Evolutionary conservation across 2,113 vertebrate genomes (phyloP).

Genomic region (Pseudopipra pipra): DNA sequence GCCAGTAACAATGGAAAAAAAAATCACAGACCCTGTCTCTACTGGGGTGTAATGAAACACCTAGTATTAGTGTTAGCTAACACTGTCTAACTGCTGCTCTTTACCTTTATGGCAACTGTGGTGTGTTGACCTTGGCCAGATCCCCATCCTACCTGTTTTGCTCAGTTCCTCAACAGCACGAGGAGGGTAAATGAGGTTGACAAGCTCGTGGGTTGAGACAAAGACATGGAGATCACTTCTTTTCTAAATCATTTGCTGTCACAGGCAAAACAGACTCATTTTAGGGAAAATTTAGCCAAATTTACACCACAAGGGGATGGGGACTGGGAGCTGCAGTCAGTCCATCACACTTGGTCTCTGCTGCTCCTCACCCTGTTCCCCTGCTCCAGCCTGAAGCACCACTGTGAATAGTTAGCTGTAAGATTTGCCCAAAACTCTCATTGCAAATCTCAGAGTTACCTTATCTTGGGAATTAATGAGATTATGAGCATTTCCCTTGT

Average conservation of each 20-base stretch:
- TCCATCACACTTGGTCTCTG: not conserved
- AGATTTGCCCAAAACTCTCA: not conserved
- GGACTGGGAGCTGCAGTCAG: fast-evolving
- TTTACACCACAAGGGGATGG: fast-evolving
- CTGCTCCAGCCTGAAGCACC: not conserved
- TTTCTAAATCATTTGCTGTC: not conserved
- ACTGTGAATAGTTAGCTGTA: not conserved
- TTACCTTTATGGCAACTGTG: not conserved
- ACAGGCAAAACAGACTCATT: not conserved
- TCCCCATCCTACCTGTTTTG: not conserved
- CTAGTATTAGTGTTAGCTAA: not conserved
- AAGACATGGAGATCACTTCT: not conserved
- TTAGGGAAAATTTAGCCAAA: not conserved
- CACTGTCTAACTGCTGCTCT: not conserved
- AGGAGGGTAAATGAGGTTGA: not conserved
- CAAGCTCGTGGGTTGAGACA: not conserved
- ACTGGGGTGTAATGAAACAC: not conserved
- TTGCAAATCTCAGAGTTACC: not conserved
- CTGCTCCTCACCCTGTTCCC: not conserved
- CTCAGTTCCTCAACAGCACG: not conserved
- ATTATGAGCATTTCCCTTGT: not conserved
- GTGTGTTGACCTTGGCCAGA: not conserved
- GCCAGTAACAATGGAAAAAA: not conserved
- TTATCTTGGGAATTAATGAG: not conserved
- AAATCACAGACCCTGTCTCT: not conserved